Conservation (phyloP, 2,797 vertebrate species). For the Gorsachius magnificus region DNA sequence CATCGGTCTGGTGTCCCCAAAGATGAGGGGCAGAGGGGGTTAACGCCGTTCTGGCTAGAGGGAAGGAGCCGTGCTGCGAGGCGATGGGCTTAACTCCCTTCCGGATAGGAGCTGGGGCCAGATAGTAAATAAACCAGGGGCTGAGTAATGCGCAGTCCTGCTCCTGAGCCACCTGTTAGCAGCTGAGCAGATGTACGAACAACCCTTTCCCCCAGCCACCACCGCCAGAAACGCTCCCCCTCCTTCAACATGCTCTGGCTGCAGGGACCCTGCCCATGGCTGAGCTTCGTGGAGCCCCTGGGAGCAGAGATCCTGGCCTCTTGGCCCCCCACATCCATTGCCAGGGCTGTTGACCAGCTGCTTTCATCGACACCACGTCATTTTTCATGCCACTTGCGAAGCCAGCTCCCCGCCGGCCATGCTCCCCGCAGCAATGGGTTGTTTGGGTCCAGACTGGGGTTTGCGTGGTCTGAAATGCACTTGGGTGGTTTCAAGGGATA, state of each 20-base stretch:
- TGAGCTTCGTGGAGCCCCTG: neutral
- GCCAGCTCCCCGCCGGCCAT: fast-evolving
- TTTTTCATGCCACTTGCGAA: neutral
- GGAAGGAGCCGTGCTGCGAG: neutral
- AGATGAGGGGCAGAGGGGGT: neutral
- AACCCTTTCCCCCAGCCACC: neutral
- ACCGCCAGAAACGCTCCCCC: neutral
- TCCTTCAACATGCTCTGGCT: fast-evolving
- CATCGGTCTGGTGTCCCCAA: fast-evolving
- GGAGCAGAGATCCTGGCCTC: neutral
- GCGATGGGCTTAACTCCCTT: neutral
- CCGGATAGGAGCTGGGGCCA: neutral
- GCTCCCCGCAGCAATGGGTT: neutral
- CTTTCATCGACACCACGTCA: fast-evolving
- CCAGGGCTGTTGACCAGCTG: neutral
- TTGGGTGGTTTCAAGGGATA: neutral
- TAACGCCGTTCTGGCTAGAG: neutral
- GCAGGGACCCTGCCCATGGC: fast-evolving
- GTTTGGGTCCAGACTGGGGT: neutral
- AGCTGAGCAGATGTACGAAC: neutral
- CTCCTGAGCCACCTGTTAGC: slow-evolving; percentile 50
- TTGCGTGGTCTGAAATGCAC: fast-evolving
- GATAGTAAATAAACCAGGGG: neutral
- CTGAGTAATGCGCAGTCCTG: neutral
- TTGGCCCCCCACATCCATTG: fast-evolving